These are phyloP conservation scores for Cepaea nemoralis DNA, from an alignment of 1,140 invertebrate species.

Conservation along the genomic window DNA sequence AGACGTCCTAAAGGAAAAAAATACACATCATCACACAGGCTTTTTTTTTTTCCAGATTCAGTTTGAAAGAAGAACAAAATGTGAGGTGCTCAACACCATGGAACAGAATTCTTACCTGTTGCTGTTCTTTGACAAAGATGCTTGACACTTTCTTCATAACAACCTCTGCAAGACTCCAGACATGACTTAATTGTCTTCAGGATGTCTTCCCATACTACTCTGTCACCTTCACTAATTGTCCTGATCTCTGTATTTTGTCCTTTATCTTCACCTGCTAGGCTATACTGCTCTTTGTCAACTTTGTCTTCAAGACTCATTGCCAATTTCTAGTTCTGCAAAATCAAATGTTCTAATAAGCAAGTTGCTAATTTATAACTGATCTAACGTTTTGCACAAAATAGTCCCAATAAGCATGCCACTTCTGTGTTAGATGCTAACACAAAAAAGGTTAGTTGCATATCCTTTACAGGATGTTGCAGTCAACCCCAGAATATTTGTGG, in stretches of 20 bases:
- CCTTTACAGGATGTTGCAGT: too few relatives aligned
- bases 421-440: too few relatives aligned
- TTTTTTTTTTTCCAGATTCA: too few relatives aligned
- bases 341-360: too few relatives aligned
- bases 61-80: too few relatives aligned
- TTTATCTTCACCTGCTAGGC: neutral
- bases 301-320: neutral
- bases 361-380: too few relatives aligned
- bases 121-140: neutral
- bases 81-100: neutral
- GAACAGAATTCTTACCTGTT: neutral
- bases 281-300: constrained; percentile 9
- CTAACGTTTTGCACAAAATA: too few relatives aligned
- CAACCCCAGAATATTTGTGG: too few relatives aligned
- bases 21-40: too few relatives aligned
- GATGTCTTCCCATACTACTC: neutral
- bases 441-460: too few relatives aligned
- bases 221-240: neutral
- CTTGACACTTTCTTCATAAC: constrained; percentile 24
- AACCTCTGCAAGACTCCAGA: constrained; percentile 1
- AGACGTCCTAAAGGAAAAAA: too few relatives aligned
- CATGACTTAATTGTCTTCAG: constrained; percentile 12
- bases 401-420: neutral
- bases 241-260: neutral
- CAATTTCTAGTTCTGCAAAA: neutral